Evolutionary conservation across 2,888 invertebrate species (phyloP), one percentile per base, ranked within the genome.

Genomic region (Sialis fuliginosa): DNA sequence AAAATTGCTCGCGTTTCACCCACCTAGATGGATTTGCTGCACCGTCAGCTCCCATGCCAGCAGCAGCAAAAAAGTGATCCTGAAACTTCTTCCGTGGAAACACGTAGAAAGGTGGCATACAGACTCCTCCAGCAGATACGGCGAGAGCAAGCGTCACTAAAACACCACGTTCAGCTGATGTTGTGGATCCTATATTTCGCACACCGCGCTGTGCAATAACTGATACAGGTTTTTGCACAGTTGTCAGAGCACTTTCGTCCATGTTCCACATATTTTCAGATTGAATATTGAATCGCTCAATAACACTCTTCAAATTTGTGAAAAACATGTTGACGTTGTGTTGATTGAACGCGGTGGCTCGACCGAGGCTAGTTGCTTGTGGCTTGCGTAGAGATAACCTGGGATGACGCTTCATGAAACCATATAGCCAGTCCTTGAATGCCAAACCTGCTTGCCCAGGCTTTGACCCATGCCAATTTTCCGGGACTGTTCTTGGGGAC

Each of bases 11-110:
- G 39, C 35, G 41, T 46, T 49, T 52, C 50, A 53, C 55, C 56
- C 57, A 60, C 9, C 56, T 56, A 46, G 48, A 51, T 9, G 49
- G 48, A 49, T 49, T 54, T 42, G 51, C 51, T 22, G 48, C 47
- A 33, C 53, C 57, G 39, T 51, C 49, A 32, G 57, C 44, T 30
- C 54, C 55, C 33, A 54, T 48, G 34, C 57, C 57, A 10, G 56
- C 53, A 33, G 7, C 34, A 6, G 4, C 33, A 30, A 45, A 39
- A 13, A 39, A 39, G 13, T 34, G 8, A 34, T 34, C 35, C 8
- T 34, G 7, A 8, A 34, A 34, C 7, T 34, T 8, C 35, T 34
- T 34, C 8, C 35, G 7, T 34, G 35, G 35, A 34, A 34, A 34
- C 35, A 34, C 35, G 7, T 8, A 34, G 8, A 34, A 8, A 8